Conservation (phyloP, 2,888 invertebrate genomes). For the Erpobdella octoculata region DNA sequence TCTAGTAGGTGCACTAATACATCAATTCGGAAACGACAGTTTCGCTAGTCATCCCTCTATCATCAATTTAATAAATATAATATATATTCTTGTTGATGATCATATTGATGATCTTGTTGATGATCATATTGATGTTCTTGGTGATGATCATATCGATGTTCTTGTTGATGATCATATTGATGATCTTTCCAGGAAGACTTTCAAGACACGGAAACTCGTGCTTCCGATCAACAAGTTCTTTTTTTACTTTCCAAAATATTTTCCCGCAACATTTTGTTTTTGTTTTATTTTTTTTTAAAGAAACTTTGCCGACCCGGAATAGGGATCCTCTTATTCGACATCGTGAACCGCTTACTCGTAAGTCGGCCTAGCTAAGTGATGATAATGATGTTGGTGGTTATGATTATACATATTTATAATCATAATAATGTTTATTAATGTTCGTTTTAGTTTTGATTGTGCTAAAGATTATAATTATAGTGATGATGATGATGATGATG, state of each 20-base stretch:
- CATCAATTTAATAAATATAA: too few species aligned
- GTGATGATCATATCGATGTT: background rate
- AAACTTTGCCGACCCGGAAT: too few species aligned
- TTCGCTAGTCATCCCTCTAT: too few species aligned
- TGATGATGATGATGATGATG: conserved; percentile 25
- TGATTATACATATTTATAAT: background rate
- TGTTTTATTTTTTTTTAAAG: background rate
- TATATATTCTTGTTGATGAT: too few species aligned
- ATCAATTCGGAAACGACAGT: too few species aligned
- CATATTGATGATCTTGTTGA: background rate
- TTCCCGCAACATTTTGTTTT: background rate
- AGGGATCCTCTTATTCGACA: too few species aligned
- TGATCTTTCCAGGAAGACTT: background rate
- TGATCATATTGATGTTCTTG: background rate
- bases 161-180: background rate
- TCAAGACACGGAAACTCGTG: background rate
- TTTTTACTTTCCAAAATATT: background rate
- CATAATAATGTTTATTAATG: background rate
- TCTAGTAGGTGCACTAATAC: too few species aligned
- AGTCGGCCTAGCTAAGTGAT: too few species aligned
- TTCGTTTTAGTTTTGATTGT: background rate
- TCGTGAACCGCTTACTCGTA: too few species aligned
- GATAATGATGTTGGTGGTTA: background rate
- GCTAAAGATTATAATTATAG: background rate
- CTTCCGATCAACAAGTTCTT: background rate